phyloP scores from a whole-genome alignment of 2,797 vertebrate species.

The Clarias laeviceps region DNA sequence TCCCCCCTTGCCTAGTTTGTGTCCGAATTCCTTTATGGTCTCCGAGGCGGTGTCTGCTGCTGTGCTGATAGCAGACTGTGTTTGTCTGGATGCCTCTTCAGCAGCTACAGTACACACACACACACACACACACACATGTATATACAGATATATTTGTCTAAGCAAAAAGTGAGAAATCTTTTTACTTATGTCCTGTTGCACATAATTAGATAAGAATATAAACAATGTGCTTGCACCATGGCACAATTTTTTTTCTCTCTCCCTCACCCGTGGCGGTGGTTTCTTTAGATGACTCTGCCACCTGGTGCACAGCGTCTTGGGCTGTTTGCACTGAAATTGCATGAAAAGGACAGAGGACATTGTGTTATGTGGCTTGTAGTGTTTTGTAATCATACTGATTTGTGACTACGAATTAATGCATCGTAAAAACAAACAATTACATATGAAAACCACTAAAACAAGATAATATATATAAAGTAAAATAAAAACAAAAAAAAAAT shows the following conservation, averaged over 20 bases:
- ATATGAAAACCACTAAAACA: too few species aligned
- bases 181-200: neutral
- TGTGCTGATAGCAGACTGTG: conserved; percentile 64
- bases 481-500: too few species aligned
- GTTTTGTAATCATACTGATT: too few species aligned
- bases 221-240: neutral
- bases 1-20: conserved; percentile 66
- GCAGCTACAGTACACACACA: conserved; percentile 63
- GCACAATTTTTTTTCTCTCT: conserved; percentile 18
- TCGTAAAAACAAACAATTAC: too few species aligned
- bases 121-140: conserved; percentile 17
- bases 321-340: conserved; percentile 74
- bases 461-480: too few species aligned
- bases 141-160: neutral
- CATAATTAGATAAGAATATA: neutral
- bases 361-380: too few species aligned
- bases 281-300: conserved; percentile 80
- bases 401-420: too few species aligned
- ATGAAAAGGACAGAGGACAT: conserved; percentile 19
- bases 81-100: conserved; percentile 71
- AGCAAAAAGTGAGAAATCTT: too few species aligned
- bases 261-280: conserved; percentile 67
- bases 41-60: conserved; percentile 69
- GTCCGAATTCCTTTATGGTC: conserved; percentile 71
- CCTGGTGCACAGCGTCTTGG: conserved; percentile 78